A percentile compares a stretch with the other conserved stretches of the same genome.
These are phyloP conservation scores for Dryocosmus kuriphilus DNA, from an alignment of 2,888 invertebrate species.

Conservation along the genomic window DNA sequence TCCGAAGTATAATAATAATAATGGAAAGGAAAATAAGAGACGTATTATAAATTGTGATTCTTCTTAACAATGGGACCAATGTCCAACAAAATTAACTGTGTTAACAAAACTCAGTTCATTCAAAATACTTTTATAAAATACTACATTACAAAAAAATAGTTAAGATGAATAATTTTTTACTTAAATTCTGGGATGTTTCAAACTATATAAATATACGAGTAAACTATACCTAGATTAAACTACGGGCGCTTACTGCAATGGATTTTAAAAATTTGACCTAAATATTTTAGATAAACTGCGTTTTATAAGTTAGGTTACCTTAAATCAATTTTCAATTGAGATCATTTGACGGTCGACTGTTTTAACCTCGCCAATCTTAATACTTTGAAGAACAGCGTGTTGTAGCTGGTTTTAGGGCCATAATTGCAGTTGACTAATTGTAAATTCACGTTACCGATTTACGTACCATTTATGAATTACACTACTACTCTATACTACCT, in stretches of 20 bases:
- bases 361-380: not conserved
- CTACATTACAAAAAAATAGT: too few species aligned
- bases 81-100: too few species aligned
- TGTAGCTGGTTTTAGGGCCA: not conserved
- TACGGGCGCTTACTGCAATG: not conserved
- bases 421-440: not conserved
- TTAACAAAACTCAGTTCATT: too few species aligned
- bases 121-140: too few species aligned
- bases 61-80: too few species aligned
- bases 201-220: too few species aligned
- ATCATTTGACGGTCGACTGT: not conserved
- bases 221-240: too few species aligned
- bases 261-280: not conserved
- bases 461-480: not conserved
- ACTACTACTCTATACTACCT: conserved; percentile 41
- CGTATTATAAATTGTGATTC: too few species aligned
- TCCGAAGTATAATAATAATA: too few species aligned
- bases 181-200: too few species aligned
- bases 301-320: not conserved
- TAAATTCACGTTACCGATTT: not conserved
- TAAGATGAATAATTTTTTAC: too few species aligned
- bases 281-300: not conserved
- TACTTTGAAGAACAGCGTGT: not conserved
- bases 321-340: not conserved
- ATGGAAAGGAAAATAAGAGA: too few species aligned